These are phyloP conservation scores for Thalassophryne amazonica DNA, from an alignment of 2,797 vertebrate genomes.

Conservation along the genomic window DNA sequence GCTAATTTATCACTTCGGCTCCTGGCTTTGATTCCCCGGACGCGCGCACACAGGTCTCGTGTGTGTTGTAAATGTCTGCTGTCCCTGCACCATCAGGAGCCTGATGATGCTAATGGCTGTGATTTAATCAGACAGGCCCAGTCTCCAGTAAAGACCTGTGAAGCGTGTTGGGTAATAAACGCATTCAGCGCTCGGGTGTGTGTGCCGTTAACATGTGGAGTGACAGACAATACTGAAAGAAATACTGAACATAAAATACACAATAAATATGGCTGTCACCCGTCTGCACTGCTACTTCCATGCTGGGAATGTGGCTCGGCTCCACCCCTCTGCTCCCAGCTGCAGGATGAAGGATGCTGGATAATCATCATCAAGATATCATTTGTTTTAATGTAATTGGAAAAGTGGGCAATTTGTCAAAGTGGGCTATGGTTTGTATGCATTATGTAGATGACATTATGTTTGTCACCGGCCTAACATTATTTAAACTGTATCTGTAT, in stretches of 20 bases:
- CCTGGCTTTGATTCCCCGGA: slow-evolving; percentile 12
- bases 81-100: slow-evolving; percentile 49
- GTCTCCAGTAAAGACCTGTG: slow-evolving; percentile 34
- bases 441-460: slow-evolving; percentile 20
- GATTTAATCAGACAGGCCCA: slow-evolving; percentile 59
- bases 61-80: slow-evolving; percentile 53
- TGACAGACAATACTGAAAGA: slow-evolving; percentile 14
- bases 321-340: slow-evolving; percentile 48
- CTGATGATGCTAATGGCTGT: slow-evolving; percentile 59
- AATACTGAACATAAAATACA: slow-evolving; percentile 48
- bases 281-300: slow-evolving; percentile 83
- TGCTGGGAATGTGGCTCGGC: slow-evolving; percentile 69
- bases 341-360: slow-evolving; percentile 11
- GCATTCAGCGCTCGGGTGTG: slow-evolving; percentile 1
- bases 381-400: slow-evolving; percentile 19
- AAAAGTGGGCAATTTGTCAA: slow-evolving; percentile 62
- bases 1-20: slow-evolving; percentile 26
- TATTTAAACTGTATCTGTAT: too few species aligned
- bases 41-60: slow-evolving; percentile 31
- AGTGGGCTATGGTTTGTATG: slow-evolving; percentile 74
- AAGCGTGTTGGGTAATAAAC: slow-evolving; percentile 51
- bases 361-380: slow-evolving; percentile 5
- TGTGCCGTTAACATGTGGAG: slow-evolving; percentile 45
- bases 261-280: slow-evolving; percentile 30
- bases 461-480: too few species aligned